Percentiles rank a stretch among this genome's conserved stretches.
Conservation (phyloP, 2,113 vertebrate genomes). For the Caracal caracal region DNA sequence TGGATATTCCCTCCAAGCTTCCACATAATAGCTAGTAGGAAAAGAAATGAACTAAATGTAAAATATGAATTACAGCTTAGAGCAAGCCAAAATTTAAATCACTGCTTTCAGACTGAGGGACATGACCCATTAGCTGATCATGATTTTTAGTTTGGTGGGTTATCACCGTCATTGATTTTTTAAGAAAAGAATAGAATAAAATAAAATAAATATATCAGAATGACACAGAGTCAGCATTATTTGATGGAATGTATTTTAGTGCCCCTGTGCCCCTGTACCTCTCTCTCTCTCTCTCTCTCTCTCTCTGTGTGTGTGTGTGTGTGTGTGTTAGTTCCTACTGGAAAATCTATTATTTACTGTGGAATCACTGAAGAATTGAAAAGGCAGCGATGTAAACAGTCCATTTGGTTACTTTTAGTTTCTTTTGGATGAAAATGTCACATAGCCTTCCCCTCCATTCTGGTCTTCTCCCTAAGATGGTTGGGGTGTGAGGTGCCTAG, state of each 20-base stretch:
- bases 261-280: not conserved
- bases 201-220: not conserved
- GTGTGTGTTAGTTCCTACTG: not conserved
- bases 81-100: constrained; percentile 56
- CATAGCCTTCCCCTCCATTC: not conserved
- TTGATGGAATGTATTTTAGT: not conserved
- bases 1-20: not conserved
- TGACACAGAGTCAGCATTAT: not conserved
- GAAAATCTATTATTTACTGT: not conserved
- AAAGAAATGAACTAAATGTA: not conserved
- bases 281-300: too few relatives aligned
- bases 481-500: not conserved
- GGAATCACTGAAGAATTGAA: not conserved
- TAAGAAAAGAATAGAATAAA: not conserved
- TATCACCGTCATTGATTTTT: not conserved
- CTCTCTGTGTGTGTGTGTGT: not conserved
- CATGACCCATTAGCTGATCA: not conserved
- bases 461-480: not conserved
- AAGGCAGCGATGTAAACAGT: not conserved
- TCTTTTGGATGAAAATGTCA: not conserved
- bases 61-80: not conserved
- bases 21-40: not conserved
- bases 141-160: not conserved
- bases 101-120: not conserved
- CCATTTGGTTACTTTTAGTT: not conserved